These are phyloP conservation scores for Netelia virgata DNA, from an alignment of 2,888 invertebrate species.

Conservation along the genomic window DNA sequence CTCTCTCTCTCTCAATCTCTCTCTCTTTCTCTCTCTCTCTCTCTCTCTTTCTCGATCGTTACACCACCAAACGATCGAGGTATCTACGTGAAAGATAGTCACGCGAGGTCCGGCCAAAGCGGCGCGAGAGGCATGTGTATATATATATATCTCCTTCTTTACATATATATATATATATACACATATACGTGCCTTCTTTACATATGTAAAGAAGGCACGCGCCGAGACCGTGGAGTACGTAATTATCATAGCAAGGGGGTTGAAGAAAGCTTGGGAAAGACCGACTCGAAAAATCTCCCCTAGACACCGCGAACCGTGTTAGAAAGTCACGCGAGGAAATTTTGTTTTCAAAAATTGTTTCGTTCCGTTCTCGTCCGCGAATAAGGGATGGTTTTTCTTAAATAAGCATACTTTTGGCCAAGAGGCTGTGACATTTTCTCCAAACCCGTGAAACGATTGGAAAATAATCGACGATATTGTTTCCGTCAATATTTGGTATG, in stretches of 20 bases:
- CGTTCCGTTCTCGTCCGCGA: background rate
- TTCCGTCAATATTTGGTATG: no score
- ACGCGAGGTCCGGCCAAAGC: constrained; percentile 72
- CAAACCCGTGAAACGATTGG: no score
- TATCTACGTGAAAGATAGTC: constrained; percentile 76
- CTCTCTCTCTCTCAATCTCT: constrained; percentile 11
- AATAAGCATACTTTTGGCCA: no score
- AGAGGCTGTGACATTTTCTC: no score
- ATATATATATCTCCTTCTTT: no score
- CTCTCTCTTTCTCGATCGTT: constrained; percentile 71
- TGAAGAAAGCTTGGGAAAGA: constrained; percentile 21
- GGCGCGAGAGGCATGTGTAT: constrained; percentile 32
- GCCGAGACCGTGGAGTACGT: constrained; percentile 79
- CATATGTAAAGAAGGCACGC: constrained; percentile 80
- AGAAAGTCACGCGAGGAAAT: constrained; percentile 79
- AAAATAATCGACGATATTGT: no score
- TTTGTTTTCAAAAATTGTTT: constrained; percentile 58
- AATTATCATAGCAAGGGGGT: constrained; percentile 78
- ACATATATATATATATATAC: constrained; percentile 48
- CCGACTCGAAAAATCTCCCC: background rate
- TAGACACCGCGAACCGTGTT: constrained; percentile 73
- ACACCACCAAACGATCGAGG: constrained; percentile 75
- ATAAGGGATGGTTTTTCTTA: background rate
- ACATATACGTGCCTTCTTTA: no score
- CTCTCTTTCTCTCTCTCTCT: constrained; percentile 24